Evolutionary conservation across 2,113 vertebrate species (phyloP).

Genomic region (Mandrillus leucophaeus): DNA sequence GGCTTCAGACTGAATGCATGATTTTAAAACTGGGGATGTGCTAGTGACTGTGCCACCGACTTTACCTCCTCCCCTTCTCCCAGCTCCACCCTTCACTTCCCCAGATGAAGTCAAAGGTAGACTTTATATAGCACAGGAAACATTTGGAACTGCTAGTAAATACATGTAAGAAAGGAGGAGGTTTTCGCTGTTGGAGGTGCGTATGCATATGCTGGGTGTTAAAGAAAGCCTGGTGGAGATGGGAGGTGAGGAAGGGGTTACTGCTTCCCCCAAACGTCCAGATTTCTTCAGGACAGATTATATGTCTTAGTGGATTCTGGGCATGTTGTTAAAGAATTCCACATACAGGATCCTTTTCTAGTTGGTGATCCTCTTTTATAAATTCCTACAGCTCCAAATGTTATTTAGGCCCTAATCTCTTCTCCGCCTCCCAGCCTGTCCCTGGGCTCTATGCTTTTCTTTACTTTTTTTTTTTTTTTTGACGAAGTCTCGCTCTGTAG

Average conservation of each 20-base stretch:
- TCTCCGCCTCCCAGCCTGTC: not conserved
- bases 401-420: not conserved
- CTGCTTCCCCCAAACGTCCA: conserved; percentile 26
- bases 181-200: conserved; percentile 48
- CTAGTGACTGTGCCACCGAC: conserved; percentile 50
- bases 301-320: conserved; percentile 62
- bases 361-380: rapidly evolving
- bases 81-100: conserved; percentile 61
- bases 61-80: conserved; percentile 47
- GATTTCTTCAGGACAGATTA: conserved; percentile 54
- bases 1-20: conserved; percentile 76
- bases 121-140: conserved; percentile 80
- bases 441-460: too few species aligned
- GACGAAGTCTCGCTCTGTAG: too few species aligned
- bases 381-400: not conserved
- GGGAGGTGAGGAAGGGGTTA: not conserved
- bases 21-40: conserved; percentile 79
- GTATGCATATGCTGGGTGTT: conserved; percentile 11
- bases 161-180: conserved; percentile 39
- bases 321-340: not conserved
- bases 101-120: conserved; percentile 64
- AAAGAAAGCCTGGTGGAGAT: conserved; percentile 50
- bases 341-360: not conserved
- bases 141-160: conserved; percentile 73
- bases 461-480: too few species aligned